Percentiles rank a stretch among this genome's conserved stretches.
Evolutionary conservation across 2,888 invertebrate species (phyloP).

Genomic region (Sialis fuliginosa): DNA sequence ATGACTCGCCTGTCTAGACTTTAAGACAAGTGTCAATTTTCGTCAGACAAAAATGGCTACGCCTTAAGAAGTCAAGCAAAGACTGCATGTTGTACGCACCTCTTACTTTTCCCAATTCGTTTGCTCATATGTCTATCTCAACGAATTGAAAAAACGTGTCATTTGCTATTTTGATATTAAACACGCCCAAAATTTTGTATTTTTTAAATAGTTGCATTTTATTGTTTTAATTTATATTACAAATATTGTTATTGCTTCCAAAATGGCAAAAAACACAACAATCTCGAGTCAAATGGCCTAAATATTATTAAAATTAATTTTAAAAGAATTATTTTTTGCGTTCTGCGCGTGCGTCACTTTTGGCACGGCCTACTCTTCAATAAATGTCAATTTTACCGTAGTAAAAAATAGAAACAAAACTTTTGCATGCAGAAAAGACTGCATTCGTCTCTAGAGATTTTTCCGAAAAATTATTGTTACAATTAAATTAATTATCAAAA

Average conservation of each 20-base stretch:
- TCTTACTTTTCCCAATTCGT: slow-evolving; percentile 2
- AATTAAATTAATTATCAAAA: no score
- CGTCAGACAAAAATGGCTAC: slow-evolving; percentile 59
- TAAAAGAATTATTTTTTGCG: background rate
- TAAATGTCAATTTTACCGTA: no score
- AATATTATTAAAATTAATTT: no score
- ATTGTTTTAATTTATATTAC: no score
- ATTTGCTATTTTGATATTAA: background rate
- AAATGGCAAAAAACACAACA: no score
- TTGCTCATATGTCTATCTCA: background rate
- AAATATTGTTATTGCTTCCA: no score
- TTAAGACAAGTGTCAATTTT: slow-evolving; percentile 48
- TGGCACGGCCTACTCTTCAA: background rate
- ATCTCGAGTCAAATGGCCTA: no score
- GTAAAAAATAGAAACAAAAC: no score
- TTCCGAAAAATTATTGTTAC: no score
- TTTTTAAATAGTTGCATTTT: background rate
- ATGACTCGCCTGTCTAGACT: slow-evolving; percentile 31
- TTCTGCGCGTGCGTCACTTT: slow-evolving; percentile 3
- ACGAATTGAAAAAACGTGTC: background rate
- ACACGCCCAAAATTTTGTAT: background rate
- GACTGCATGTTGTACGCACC: slow-evolving; percentile 11
- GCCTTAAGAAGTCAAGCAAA: slow-evolving; percentile 26
- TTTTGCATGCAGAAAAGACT: no score
- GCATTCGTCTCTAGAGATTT: no score